These are phyloP conservation scores for Belonocnema kinseyi DNA, from an alignment of 1,140 invertebrate genomes.

Conservation along the genomic window DNA sequence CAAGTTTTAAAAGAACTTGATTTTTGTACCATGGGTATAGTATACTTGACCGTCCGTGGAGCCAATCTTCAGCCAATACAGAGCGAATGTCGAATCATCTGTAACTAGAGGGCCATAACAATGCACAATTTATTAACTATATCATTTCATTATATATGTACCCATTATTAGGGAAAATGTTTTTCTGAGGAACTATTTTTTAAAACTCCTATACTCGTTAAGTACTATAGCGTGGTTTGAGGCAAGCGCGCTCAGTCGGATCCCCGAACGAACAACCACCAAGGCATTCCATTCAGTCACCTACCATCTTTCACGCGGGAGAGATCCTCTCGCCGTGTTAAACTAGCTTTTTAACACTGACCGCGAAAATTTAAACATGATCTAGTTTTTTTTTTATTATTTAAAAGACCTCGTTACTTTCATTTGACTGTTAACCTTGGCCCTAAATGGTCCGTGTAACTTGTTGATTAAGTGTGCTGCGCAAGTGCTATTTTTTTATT, in stretches of 20 bases:
- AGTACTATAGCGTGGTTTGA: too few species aligned
- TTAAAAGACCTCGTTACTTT: background rate
- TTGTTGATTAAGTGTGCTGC: background rate
- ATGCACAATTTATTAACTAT: too few species aligned
- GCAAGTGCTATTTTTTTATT: conserved; percentile 11
- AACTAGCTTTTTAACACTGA: background rate
- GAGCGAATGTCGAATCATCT: too few species aligned
- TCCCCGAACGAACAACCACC: background rate
- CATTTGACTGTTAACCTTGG: background rate
- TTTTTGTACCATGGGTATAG: too few species aligned
- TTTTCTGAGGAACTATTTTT: too few species aligned
- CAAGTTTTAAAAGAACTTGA: too few species aligned
- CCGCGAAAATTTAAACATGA: background rate
- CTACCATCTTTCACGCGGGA: conserved; percentile 44
- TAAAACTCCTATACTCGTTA: too few species aligned
- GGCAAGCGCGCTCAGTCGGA: background rate
- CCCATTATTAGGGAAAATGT: too few species aligned
- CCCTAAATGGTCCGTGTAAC: background rate
- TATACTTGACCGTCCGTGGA: too few species aligned
- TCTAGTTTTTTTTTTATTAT: background rate
- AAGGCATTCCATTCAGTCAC: conserved; percentile 47
- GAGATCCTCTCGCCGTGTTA: conserved; percentile 31
- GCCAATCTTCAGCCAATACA: too few species aligned
- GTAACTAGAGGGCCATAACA: too few species aligned
- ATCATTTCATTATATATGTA: too few species aligned